Base-by-base conservation (phyloP, 2,888 invertebrate species). In the Griposia aprilina region DNA sequence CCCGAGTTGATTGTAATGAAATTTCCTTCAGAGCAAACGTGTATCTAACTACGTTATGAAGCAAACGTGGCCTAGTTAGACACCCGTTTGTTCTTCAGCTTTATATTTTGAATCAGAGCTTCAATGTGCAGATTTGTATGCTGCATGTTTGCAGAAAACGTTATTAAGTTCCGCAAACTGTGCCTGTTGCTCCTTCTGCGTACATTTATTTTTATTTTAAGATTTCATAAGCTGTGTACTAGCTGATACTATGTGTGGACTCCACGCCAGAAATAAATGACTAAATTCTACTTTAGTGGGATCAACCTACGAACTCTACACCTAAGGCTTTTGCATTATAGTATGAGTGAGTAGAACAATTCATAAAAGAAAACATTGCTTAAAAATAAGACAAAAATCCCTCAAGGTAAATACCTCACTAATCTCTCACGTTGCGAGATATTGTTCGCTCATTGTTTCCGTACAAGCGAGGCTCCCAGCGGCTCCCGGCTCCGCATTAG, bases 361-460 rank as follows among this genome's bases (percentile, higher is more conserved):
- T 80, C 76, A 76, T 83, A 82, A 82, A 82, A 84, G 71, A 82
- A 79, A 60, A 80, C 45, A 73, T 71, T 75, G 52, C 76, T 85
- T 73, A 79, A 65, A 78, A 74, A 66, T 82, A 82, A 86, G 73
- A 87, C 78, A 80, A 87, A 85, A 86, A 84, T 80, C 82, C 82
- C 67, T 74, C 67, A 70, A 86, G 82, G 86, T 86, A 84, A 86
- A 86, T 78, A 84, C 81, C 82, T 87, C 86, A 89, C 90, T 90
- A 90, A 89, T 87, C 87, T 85, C 82, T 74, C 76, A 78, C 71
- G 82, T 79, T 79, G 84, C 82, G 87, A 88, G 81, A 86, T 77
- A 84, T 84, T 87, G 85, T 92, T 90, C 88, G 83, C 86, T 84
- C 90, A 91, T 92, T 93, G 91, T 92, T 91, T 88, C 75, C 78